Evolutionary conservation across 2,797 vertebrate species (phyloP).

Genomic region (Sciaenops ocellatus): DNA sequence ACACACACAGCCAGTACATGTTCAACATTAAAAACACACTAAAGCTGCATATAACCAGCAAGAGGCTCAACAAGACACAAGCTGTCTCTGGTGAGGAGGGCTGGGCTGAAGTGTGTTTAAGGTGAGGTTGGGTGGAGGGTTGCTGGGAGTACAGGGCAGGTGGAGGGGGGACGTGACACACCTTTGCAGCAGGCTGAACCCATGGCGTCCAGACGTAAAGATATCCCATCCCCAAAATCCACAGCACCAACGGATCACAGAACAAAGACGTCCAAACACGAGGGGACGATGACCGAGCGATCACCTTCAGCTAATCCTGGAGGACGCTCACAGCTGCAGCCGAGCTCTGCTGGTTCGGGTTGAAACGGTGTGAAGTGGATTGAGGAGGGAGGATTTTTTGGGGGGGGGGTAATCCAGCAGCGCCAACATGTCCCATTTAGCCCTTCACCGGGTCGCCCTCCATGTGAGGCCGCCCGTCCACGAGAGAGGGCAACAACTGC

Average conservation of each 20-base stretch:
- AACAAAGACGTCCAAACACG: background rate
- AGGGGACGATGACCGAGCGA: background rate
- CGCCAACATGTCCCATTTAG: constrained; percentile 51
- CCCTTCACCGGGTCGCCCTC: constrained; percentile 27
- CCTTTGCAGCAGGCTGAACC: constrained; percentile 91
- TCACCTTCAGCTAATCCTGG: constrained; percentile 7
- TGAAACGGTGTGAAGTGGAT: background rate
- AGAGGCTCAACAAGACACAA: constrained; percentile 13
- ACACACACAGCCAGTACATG: constrained; percentile 5
- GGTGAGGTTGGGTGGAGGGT: background rate
- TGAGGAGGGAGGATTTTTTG: constrained; percentile 10
- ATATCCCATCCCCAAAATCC: constrained; percentile 80
- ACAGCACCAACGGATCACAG: background rate
- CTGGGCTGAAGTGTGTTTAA: background rate
- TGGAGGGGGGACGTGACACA: constrained; percentile 82
- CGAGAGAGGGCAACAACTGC: constrained; percentile 78
- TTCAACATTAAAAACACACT: constrained; percentile 27
- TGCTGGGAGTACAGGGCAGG: background rate
- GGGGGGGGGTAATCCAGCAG: constrained; percentile 49
- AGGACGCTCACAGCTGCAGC: background rate
- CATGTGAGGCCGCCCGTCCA: constrained; percentile 23
- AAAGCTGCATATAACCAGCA: constrained; percentile 19
- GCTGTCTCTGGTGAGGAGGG: background rate
- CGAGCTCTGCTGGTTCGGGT: no score
- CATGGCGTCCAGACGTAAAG: constrained; percentile 85